Percentiles rank a stretch among this genome's conserved stretches.
Conservation (phyloP, 2,888 invertebrate genomes). For the Polietes domitor region DNA sequence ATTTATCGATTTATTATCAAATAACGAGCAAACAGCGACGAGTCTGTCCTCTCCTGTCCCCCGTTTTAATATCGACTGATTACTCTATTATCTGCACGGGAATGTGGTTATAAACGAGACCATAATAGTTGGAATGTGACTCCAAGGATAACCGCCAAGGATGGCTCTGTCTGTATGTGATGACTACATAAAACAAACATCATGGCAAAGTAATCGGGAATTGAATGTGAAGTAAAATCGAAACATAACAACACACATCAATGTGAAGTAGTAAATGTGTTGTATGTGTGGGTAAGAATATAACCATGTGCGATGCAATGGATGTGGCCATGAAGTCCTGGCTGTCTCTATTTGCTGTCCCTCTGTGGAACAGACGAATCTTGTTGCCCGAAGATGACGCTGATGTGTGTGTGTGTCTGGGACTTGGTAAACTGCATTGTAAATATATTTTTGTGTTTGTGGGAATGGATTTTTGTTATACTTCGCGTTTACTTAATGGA, state of each 20-base stretch:
- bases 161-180: constrained; percentile 19
- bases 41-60: background rate
- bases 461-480: background rate
- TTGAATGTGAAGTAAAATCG: constrained; percentile 42
- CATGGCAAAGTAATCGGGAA: constrained; percentile 25
- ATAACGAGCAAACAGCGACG: constrained; percentile 49
- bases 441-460: background rate
- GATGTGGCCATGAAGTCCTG: background rate
- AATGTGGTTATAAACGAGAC: constrained; percentile 45
- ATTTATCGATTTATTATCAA: constrained; percentile 66
- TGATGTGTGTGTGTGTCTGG: constrained; percentile 2
- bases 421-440: background rate
- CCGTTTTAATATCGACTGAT: constrained; percentile 52
- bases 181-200: constrained; percentile 41
- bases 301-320: background rate
- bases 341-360: background rate
- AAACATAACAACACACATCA: constrained; percentile 13
- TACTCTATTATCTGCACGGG: constrained; percentile 53
- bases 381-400: background rate
- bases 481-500: constrained; percentile 9
- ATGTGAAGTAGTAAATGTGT: background rate
- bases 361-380: background rate
- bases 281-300: background rate
- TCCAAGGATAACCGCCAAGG: background rate
- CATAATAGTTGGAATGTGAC: background rate